Percentiles rank a stretch among this genome's conserved stretches.
These are phyloP conservation scores for Montipora capitata DNA, from an alignment of 92 coral and sea anemone genomes.

Conservation along the genomic window DNA sequence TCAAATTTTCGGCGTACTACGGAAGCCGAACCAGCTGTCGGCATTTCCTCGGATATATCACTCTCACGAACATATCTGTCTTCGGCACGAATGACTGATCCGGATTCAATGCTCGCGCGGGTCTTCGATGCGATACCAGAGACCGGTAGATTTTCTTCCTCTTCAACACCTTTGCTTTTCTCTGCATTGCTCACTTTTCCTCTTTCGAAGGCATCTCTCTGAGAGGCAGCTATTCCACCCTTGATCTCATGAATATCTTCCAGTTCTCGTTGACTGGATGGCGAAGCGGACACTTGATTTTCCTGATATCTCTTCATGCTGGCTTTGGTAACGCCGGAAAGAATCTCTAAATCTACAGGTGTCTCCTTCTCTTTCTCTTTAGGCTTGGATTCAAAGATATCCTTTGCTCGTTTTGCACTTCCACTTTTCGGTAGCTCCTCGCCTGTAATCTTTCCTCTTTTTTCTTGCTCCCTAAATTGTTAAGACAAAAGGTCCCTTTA, in stretches of 20 bases:
- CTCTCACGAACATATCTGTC: slow-evolving; percentile 55
- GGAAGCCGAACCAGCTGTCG: slow-evolving; percentile 78
- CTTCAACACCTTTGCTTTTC: slow-evolving; percentile 51
- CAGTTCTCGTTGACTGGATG: slow-evolving; percentile 37
- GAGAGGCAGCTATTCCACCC: slow-evolving; percentile 86
- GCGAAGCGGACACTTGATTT: slow-evolving; percentile 56
- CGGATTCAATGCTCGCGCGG: slow-evolving; percentile 75
- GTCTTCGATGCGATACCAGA: slow-evolving; percentile 82
- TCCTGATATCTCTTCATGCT: slow-evolving; percentile 49
- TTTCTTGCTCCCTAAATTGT: slow-evolving; percentile 62
- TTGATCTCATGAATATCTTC: slow-evolving; percentile 81
- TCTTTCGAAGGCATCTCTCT: slow-evolving; percentile 75
- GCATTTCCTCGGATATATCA: slow-evolving; percentile 74
- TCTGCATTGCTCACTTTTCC: slow-evolving; percentile 70
- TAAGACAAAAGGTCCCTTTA: background rate
- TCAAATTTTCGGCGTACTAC: slow-evolving; percentile 76
- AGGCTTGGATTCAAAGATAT: slow-evolving; percentile 72
- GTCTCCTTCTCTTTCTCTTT: slow-evolving; percentile 68
- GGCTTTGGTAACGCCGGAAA: slow-evolving; percentile 69
- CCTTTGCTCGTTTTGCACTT: slow-evolving; percentile 79
- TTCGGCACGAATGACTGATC: slow-evolving; percentile 58
- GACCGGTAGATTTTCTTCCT: slow-evolving; percentile 69
- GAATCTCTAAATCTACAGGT: slow-evolving; percentile 76
- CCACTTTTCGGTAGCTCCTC: slow-evolving; percentile 86
- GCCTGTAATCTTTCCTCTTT: slow-evolving; percentile 80